phyloP scores from a whole-genome alignment of 2,113 vertebrate species.

The Leptobrachium leishanense region DNA sequence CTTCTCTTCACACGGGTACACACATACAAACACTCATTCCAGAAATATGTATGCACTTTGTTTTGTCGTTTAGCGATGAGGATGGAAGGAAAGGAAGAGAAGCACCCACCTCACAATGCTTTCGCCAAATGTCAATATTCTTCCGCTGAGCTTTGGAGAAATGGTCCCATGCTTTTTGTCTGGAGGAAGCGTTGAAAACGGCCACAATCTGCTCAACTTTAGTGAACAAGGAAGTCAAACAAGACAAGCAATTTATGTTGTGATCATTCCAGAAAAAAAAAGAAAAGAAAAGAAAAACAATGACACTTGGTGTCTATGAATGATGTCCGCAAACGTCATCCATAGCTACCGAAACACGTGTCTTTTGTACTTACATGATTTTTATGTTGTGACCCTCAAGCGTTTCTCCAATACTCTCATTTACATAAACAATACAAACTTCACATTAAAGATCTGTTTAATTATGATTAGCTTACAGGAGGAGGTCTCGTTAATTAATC shows the following conservation, averaged over 20 bases:
- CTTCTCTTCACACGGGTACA: constrained; percentile 21
- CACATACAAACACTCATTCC: neutral
- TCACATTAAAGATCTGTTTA: constrained; percentile 13
- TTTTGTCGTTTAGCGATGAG: constrained; percentile 52
- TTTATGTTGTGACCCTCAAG: constrained; percentile 73
- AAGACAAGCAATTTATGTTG: constrained; percentile 98
- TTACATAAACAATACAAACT: constrained; percentile 53
- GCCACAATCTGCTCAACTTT: constrained; percentile 99
- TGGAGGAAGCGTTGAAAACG: constrained; percentile 96
- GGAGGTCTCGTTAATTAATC: constrained; percentile 24
- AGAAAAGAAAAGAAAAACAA: constrained; percentile 68
- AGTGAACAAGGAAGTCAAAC: constrained; percentile 94
- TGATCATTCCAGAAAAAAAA: constrained; percentile 75
- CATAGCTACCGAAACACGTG: constrained; percentile 71
- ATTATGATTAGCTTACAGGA: constrained; percentile 25
- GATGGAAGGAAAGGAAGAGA: constrained; percentile 70
- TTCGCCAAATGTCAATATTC: constrained; percentile 99
- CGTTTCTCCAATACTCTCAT: constrained; percentile 71
- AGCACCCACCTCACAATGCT: constrained; percentile 98
- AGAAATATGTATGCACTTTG: constrained; percentile 1
- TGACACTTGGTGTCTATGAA: constrained; percentile 82
- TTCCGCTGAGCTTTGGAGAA: constrained; percentile 99
- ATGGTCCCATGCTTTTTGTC: constrained; percentile 99
- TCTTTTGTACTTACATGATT: constrained; percentile 80
- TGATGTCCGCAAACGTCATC: constrained; percentile 76